Conservation (phyloP, 23 tunicate genomes). For the Corella eumyota region DNA sequence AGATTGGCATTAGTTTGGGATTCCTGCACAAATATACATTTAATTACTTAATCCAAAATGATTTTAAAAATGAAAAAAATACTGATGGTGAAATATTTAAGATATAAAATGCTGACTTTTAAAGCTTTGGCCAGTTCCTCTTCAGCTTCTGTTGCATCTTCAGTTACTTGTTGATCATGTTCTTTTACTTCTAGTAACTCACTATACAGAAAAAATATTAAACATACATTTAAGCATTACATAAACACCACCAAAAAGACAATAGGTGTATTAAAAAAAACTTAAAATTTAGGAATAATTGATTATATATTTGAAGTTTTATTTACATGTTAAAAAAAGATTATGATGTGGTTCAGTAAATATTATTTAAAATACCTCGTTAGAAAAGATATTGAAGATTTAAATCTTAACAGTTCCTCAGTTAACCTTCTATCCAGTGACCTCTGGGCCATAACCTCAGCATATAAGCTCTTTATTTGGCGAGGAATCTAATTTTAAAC, state of each 20-base stretch:
- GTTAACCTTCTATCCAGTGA: constrained; percentile 86
- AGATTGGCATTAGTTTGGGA: constrained; percentile 14
- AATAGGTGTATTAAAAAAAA: not conserved
- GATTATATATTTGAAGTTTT: not conserved
- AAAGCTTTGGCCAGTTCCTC: constrained; percentile 37
- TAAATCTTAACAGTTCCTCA: constrained; percentile 73
- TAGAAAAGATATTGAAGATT: constrained; percentile 57
- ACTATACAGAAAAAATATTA: constrained; percentile 1
- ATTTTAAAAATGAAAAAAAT: constrained; percentile 48
- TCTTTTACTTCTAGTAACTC: constrained; percentile 42
- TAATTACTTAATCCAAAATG: constrained; percentile 18
- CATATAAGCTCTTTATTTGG: constrained; percentile 80
- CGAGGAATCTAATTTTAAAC: constrained; percentile 55
- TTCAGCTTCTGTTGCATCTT: constrained; percentile 37
- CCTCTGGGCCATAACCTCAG: constrained; percentile 96
- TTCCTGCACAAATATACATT: constrained; percentile 1
- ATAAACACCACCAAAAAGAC: too few relatives aligned
- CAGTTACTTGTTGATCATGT: constrained; percentile 44
- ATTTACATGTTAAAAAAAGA: too few relatives aligned
- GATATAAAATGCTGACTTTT: too few relatives aligned
- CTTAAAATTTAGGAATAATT: not conserved
- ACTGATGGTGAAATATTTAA: too few relatives aligned
- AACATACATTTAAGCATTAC: too few relatives aligned
- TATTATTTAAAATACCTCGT: constrained; percentile 32
- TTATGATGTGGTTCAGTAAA: too few relatives aligned